Evolutionary conservation across 2,113 vertebrate species (phyloP), one percentile per base, ranked within the genome.

Genomic region (Neogale vison): DNA sequence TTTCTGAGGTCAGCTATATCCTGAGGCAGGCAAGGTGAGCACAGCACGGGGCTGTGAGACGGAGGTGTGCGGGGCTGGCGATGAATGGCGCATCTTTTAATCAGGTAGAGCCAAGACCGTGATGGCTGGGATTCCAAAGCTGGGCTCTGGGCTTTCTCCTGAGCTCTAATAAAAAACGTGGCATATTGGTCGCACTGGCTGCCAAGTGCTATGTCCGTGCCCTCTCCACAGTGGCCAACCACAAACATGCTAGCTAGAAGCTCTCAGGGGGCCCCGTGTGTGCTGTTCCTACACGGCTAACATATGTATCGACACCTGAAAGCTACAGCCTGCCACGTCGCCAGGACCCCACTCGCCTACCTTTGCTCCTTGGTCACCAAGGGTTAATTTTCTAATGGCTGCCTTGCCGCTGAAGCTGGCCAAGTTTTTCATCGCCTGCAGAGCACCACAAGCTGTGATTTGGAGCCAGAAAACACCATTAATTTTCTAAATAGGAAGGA

Each of bases 401-500:
- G 99, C 98, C 98, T 98, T 99, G 98, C 98, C 99, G 99, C 99
- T 99, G 99, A 99, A 98, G 99, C 99, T 99, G 99, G 99, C 99
- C 99, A 99, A 99, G 99, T 99, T 99, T 99, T 99, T 99, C 99
- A 99, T 99, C 98, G 99, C 99, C 99, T 98, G 99, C 99, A 99
- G 99, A 99, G 99, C 98, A 99, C 99, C 99, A 99, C 99, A 99
- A 99, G 99, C 99, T 99, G 99, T 99, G 99, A 99, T 99, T 99
- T 99, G 99, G 99, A 99, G 99, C 99, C 99, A 99, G 99, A 99
- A 99, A 99, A 99, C 99, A 99, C 99, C 99, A 99, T 99, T 99
- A 99, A 99, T 99, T 99, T 99, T 99, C 99, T 99, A 99, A 99
- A 99, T 99, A 99, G 99, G 99, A 99, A 99, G 99, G 99, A 99